phyloP scores from a whole-genome alignment of 2,113 vertebrate species.

The Indicator maculatus region DNA sequence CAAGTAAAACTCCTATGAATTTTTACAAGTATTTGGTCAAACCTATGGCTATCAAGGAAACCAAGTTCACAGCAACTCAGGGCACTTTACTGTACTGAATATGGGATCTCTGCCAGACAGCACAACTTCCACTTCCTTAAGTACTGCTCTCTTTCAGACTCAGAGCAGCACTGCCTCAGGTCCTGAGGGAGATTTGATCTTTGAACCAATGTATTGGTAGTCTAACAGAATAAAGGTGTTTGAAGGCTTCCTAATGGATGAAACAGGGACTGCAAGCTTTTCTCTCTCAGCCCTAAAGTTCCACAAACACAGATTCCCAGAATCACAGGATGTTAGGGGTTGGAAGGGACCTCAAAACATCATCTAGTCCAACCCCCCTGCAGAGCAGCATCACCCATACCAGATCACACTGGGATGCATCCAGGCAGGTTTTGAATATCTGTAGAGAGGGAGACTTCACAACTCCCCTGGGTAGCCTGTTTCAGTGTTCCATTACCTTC shows the following conservation, averaged over 20 bases:
- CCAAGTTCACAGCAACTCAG: background rate
- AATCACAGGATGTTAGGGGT: too few species aligned
- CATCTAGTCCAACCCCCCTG: too few species aligned
- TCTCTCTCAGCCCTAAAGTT: too few species aligned
- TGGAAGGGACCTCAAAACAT: too few species aligned
- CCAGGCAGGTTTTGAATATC: too few species aligned
- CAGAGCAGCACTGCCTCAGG: background rate
- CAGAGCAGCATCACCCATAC: too few species aligned
- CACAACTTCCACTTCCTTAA: rapidly evolving
- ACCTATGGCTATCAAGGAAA: background rate
- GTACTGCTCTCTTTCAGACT: background rate
- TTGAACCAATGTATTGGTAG: background rate
- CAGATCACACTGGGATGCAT: too few species aligned
- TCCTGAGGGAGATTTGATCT: background rate
- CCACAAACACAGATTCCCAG: too few species aligned
- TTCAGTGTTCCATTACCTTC: too few species aligned
- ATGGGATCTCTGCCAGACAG: background rate
- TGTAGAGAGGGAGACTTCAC: too few species aligned
- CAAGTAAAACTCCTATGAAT: background rate
- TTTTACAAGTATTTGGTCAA: background rate
- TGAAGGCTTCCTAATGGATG: background rate
- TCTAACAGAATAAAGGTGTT: background rate
- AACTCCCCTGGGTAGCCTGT: too few species aligned
- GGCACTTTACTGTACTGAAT: background rate
- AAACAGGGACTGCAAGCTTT: background rate